Percentiles rank a stretch among this genome's conserved stretches.
These are phyloP conservation scores for Pardalotus punctatus DNA, from an alignment of 2,113 vertebrate genomes.

Conservation along the genomic window DNA sequence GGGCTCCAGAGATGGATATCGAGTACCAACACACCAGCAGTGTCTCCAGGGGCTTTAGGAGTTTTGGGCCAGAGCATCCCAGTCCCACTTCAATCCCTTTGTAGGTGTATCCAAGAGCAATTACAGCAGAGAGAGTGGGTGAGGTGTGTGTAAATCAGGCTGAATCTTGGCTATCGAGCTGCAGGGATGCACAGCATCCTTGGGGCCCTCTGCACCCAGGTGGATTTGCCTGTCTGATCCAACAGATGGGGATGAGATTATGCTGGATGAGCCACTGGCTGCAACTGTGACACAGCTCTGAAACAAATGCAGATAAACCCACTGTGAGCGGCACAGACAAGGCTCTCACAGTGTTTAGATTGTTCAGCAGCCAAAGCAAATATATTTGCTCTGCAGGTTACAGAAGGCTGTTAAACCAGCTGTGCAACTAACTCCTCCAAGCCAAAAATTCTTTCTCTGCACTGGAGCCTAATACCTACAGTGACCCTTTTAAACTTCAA, in stretches of 20 bases:
- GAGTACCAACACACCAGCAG: neutral
- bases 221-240: neutral
- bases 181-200: neutral
- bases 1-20: neutral
- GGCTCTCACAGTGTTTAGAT: neutral
- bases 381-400: slow-evolving; percentile 47
- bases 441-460: neutral
- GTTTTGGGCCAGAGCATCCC: neutral
- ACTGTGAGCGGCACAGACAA: rapidly evolving
- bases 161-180: rapidly evolving
- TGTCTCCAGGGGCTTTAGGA: neutral
- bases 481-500: neutral
- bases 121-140: neutral
- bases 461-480: neutral
- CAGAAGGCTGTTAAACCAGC: slow-evolving; percentile 42
- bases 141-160: neutral
- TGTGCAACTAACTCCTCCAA: neutral
- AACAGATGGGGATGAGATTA: neutral
- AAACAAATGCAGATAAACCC: neutral
- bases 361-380: slow-evolving; percentile 51
- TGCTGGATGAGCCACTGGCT: neutral
- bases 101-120: neutral
- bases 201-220: neutral
- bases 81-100: neutral
- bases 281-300: neutral